Percentiles rank a stretch among this genome's conserved stretches.
phyloP scores from a whole-genome alignment of 2,113 vertebrate species.

The Daubentonia madagascariensis region DNA sequence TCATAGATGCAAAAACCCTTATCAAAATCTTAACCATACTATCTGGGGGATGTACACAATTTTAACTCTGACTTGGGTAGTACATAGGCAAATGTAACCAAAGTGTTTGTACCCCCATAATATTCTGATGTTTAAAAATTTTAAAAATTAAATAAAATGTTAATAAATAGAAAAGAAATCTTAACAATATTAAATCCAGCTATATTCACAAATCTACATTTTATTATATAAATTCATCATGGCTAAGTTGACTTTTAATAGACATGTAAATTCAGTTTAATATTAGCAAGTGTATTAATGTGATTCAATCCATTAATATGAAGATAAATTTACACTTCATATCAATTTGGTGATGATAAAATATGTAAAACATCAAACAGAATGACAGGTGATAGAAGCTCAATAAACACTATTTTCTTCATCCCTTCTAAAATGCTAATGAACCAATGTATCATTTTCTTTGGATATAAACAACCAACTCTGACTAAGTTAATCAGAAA shows the following conservation, averaged over 20 bases:
- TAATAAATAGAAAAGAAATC: too few species aligned
- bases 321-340: conserved; percentile 38
- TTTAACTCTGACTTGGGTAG: too few species aligned
- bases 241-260: background rate
- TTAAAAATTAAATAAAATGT: too few species aligned
- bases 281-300: background rate
- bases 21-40: background rate
- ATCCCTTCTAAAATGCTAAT: conserved; percentile 48
- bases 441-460: background rate
- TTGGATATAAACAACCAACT: conserved; percentile 29
- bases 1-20: background rate
- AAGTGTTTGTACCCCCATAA: too few species aligned
- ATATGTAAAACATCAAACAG: conserved; percentile 14
- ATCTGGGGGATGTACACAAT: too few species aligned
- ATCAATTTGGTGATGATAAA: conserved; percentile 6
- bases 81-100: too few species aligned
- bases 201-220: background rate
- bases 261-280: background rate
- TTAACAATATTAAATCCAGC: background rate
- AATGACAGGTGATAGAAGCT: conserved; percentile 12
- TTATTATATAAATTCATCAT: background rate
- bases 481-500: conserved; percentile 23
- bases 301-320: background rate
- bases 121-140: too few species aligned
- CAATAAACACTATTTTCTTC: background rate